Percentiles rank a stretch among this genome's conserved stretches.
Conservation (phyloP, 2,888 invertebrate species). For the Caenorhabditis sinica region DNA sequence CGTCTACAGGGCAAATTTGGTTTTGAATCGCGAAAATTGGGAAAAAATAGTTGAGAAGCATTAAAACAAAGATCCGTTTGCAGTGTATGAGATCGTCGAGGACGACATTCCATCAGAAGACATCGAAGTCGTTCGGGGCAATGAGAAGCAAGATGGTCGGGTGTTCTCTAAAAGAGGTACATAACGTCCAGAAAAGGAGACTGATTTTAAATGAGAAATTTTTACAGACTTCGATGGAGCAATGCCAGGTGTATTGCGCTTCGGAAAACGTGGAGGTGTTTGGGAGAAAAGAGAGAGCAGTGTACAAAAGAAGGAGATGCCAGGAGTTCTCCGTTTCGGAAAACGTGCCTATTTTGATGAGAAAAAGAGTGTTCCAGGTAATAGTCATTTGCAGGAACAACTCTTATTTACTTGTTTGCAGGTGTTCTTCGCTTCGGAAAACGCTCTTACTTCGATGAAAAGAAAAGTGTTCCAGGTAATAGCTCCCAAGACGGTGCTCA, state of each 20-base stretch:
- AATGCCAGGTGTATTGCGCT: constrained; percentile 81
- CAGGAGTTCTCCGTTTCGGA: constrained; percentile 75
- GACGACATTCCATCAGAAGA: constrained; percentile 65
- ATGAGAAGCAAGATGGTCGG: constrained; percentile 59
- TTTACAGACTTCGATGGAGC: constrained; percentile 74
- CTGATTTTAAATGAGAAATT: background rate
- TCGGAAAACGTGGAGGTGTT: constrained; percentile 78
- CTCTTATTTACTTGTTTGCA: background rate
- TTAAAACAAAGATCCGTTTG: constrained; percentile 21
- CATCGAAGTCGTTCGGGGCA: constrained; percentile 53
- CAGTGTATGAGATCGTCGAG: constrained; percentile 69
- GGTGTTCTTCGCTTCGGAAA: constrained; percentile 73
- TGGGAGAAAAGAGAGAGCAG: constrained; percentile 68
- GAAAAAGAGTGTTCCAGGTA: constrained; percentile 76
- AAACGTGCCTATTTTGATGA: constrained; percentile 70
- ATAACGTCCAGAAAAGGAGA: background rate
- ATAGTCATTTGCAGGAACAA: background rate
- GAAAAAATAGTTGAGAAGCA: constrained; percentile 2
- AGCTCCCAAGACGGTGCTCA: background rate
- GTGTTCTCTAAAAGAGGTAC: constrained; percentile 68
- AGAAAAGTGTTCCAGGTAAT: constrained; percentile 75
- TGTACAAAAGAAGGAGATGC: constrained; percentile 73
- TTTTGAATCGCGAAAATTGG: background rate
- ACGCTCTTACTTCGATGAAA: constrained; percentile 69
- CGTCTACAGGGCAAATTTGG: background rate